Evolutionary conservation across 2,113 vertebrate species (phyloP).

Genomic region (Neoarius graeffei): DNA sequence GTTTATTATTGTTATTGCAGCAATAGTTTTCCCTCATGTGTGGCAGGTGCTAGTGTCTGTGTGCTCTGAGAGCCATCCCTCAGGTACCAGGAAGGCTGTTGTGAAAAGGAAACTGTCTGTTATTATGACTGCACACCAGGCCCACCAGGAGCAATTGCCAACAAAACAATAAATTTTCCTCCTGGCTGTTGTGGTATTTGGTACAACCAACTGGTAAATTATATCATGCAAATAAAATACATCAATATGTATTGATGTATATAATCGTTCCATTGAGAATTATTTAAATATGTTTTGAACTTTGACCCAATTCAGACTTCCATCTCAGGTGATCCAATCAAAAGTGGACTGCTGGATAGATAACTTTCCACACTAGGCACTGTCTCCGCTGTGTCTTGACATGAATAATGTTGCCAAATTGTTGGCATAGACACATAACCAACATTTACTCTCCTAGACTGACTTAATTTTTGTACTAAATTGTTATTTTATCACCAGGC

Average conservation of each 20-base stretch:
- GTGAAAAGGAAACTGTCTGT: constrained; percentile 64
- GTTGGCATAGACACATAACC: background rate
- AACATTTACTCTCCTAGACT: no score
- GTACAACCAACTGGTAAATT: background rate
- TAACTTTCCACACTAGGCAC: background rate
- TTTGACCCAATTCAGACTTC: constrained; percentile 38
- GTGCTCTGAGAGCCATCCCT: constrained; percentile 70
- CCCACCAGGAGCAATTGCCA: constrained; percentile 13
- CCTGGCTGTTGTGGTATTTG: background rate
- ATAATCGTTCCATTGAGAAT: background rate
- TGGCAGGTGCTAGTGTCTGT: constrained; percentile 66
- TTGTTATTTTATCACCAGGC: background rate
- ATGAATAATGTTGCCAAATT: background rate
- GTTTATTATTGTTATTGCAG: constrained; percentile 18
- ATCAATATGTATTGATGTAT: background rate
- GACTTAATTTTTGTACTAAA: background rate
- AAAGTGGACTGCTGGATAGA: background rate
- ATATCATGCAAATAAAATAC: constrained; percentile 47
- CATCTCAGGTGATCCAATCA: constrained; percentile 62
- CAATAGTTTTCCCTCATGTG: background rate
- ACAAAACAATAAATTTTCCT: background rate
- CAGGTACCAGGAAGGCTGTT: constrained; percentile 65
- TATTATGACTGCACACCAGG: constrained; percentile 70
- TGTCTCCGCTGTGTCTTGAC: background rate
- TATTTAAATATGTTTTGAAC: constrained; percentile 14